Evolutionary conservation across 2,797 vertebrate species (phyloP).

Genomic region (Podarcis lilfordi): DNA sequence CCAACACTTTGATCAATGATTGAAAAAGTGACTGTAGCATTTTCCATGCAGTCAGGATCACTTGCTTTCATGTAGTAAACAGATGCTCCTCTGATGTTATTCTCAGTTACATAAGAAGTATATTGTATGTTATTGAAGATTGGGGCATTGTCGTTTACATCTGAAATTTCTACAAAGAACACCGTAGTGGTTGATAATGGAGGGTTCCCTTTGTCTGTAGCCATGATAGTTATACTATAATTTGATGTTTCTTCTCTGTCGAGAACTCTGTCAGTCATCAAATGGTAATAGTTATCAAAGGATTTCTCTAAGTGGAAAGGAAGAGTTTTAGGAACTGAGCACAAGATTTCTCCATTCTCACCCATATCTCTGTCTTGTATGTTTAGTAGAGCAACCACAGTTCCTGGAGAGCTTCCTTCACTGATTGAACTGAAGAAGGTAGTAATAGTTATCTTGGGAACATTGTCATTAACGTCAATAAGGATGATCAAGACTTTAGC

Average conservation of each 20-base stretch:
- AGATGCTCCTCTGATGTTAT: conserved; percentile 70
- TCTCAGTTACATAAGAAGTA: conserved; percentile 27
- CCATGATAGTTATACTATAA: conserved; percentile 80
- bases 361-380: conserved; percentile 77
- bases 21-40: conserved; percentile 3
- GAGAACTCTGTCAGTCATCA: conserved; percentile 73
- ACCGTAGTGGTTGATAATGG: conserved; percentile 11
- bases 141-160: conserved; percentile 22
- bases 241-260: conserved; percentile 52
- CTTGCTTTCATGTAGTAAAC: conserved; percentile 69
- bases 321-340: conserved; percentile 66
- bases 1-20: not conserved
- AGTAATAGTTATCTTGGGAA: conserved; percentile 74
- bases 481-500: conserved; percentile 73
- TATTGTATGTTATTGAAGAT: not conserved
- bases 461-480: conserved; percentile 81
- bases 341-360: conserved; percentile 73
- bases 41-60: conserved; percentile 14
- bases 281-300: conserved; percentile 75
- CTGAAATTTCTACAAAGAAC: conserved; percentile 72
- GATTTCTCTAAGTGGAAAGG: conserved; percentile 56
- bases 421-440: conserved; percentile 13
- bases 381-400: conserved; percentile 77
- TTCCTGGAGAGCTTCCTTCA: conserved; percentile 33
- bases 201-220: conserved; percentile 75